Conservation (phyloP, 2,797 vertebrate species). For the Sphenodon punctatus region DNA sequence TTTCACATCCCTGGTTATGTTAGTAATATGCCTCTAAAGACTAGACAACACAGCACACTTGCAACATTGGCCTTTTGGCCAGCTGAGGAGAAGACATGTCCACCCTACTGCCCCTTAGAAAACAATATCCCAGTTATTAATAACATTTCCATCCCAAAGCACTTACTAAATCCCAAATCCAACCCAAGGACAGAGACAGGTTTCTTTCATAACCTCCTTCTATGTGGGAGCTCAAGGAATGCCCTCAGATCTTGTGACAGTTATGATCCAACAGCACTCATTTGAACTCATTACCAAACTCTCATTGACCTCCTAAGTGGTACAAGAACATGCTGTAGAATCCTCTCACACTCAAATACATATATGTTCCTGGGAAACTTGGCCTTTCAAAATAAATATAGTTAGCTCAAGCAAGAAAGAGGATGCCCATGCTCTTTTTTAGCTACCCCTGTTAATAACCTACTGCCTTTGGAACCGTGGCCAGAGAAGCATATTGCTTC, state of each 20-base stretch:
- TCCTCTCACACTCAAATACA: accelerated
- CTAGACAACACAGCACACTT: no score
- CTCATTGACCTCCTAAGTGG: neutral
- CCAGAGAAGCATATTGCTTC: neutral
- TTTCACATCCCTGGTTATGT: neutral
- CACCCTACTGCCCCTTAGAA: no score
- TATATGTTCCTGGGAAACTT: no score
- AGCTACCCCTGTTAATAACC: neutral
- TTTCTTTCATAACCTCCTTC: no score
- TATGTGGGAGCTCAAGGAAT: no score
- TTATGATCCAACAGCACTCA: accelerated
- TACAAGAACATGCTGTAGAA: neutral
- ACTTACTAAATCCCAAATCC: no score
- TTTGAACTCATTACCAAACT: neutral
- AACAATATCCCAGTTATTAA: no score
- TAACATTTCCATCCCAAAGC: no score
- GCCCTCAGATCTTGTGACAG: no score
- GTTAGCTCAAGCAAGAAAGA: neutral
- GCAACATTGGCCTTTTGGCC: no score
- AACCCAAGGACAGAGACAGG: no score
- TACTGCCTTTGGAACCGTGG: neutral
- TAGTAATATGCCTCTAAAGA: neutral
- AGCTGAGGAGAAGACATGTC: no score
- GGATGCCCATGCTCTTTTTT: accelerated
- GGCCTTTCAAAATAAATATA: neutral